Percentiles rank a stretch among this genome's conserved stretches.
These are phyloP conservation scores for Manis pentadactyla DNA, from an alignment of 2,797 vertebrate species.

Conservation along the genomic window DNA sequence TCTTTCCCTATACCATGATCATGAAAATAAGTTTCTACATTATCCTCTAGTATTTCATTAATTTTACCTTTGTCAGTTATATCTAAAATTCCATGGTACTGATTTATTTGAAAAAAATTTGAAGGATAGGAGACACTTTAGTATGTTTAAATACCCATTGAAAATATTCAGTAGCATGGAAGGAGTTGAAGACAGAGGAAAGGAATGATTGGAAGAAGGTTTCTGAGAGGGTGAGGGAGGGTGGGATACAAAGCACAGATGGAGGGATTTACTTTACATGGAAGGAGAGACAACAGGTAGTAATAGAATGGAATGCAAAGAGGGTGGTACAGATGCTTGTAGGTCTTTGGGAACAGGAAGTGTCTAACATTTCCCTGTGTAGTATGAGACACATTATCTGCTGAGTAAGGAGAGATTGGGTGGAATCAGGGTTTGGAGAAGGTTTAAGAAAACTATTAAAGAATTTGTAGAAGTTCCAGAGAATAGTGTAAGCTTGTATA, in stretches of 20 bases:
- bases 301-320: background rate
- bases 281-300: background rate
- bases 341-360: background rate
- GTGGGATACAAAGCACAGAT: background rate
- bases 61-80: background rate
- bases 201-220: background rate
- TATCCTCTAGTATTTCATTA: background rate
- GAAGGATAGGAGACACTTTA: background rate
- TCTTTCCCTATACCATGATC: background rate
- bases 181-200: background rate
- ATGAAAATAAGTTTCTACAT: background rate
- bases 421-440: background rate
- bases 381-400: background rate
- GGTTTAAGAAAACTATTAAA: background rate
- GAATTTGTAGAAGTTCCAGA: background rate
- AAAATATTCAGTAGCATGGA: background rate
- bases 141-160: background rate
- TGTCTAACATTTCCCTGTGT: background rate
- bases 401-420: background rate
- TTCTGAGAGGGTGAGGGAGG: background rate
- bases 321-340: background rate
- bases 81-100: background rate
- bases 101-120: background rate
- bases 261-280: background rate
- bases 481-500: background rate